Evolutionary conservation across 2,113 vertebrate species (phyloP).

Genomic region (Trogon surrucura): DNA sequence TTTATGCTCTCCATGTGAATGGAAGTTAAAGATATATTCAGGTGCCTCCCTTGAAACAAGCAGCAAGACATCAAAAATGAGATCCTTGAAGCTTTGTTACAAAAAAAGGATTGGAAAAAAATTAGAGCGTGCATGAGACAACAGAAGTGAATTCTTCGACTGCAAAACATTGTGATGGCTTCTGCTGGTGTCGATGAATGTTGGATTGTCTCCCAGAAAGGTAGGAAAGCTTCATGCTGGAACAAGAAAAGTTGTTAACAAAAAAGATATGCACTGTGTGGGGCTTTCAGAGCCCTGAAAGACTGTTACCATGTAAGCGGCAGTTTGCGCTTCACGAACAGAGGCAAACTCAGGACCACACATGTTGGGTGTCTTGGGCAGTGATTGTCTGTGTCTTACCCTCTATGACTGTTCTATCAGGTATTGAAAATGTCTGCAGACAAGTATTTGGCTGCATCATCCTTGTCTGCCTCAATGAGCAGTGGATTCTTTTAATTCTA

Average conservation of each 20-base stretch:
- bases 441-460: not conserved
- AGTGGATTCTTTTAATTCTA: not conserved
- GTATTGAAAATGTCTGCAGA: not conserved
- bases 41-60: not conserved
- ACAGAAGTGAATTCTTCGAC: not conserved
- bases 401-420: not conserved
- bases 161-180: not conserved
- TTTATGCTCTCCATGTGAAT: not conserved
- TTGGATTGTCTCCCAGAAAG: conserved; percentile 1
- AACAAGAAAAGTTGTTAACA: not conserved
- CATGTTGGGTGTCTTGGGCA: not conserved
- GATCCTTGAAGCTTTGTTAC: not conserved
- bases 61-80: not conserved
- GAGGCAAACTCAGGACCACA: not conserved
- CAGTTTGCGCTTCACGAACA: not conserved
- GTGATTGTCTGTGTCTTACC: not conserved
- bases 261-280: not conserved
- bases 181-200: not conserved
- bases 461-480: not conserved
- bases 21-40: not conserved
- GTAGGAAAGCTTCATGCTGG: not conserved
- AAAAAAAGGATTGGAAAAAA: not conserved
- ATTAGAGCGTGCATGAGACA: not conserved
- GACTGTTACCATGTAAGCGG: not conserved
- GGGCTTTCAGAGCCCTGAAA: not conserved